Evolutionary conservation across 2,888 invertebrate species (phyloP).

Genomic region (Cantharis nigra): DNA sequence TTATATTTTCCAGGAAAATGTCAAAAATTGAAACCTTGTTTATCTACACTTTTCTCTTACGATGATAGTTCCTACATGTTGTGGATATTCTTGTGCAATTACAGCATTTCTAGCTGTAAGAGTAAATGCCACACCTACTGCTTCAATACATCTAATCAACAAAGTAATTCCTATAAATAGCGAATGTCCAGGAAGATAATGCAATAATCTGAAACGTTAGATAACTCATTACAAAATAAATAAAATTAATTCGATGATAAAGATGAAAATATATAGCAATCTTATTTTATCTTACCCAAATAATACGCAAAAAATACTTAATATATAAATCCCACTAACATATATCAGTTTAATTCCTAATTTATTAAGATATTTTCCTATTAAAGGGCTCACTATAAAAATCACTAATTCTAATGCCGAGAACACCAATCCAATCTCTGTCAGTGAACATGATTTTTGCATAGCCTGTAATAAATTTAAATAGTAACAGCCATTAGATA

Average conservation of each 20-base stretch:
- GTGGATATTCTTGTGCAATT: background rate
- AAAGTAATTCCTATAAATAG: background rate
- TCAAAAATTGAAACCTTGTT: too few species aligned
- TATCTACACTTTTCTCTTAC: too few species aligned
- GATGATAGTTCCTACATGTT: background rate
- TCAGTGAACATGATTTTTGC: background rate
- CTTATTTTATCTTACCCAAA: background rate
- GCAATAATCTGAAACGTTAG: background rate
- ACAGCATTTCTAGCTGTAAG: background rate
- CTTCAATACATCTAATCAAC: background rate
- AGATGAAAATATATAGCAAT: too few species aligned
- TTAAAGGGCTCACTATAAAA: background rate
- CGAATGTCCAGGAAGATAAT: background rate
- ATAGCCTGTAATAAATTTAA: background rate
- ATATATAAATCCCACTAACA: background rate
- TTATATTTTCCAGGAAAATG: too few species aligned
- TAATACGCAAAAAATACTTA: background rate
- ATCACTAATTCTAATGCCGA: background rate
- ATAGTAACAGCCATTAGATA: too few species aligned
- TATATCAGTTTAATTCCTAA: background rate
- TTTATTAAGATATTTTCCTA: background rate
- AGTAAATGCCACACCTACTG: background rate
- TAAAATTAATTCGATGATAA: background rate
- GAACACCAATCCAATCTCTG: background rate
- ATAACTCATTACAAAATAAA: too few species aligned